Conservation (phyloP, 2,113 vertebrate genomes). For the Calidris pygmaea region DNA sequence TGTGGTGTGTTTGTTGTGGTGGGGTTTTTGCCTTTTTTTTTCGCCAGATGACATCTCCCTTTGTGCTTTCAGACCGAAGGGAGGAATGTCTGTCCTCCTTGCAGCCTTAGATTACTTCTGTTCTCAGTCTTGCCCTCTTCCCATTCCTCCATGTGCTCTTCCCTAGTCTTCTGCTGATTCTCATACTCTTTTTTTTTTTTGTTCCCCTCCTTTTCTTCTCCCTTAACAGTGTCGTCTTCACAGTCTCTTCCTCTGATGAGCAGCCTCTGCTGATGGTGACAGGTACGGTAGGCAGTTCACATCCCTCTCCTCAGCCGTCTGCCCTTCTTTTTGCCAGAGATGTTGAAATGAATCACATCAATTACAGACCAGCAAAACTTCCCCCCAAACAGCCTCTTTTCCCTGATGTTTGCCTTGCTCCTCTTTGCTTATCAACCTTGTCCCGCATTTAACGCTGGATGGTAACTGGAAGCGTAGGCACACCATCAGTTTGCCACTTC, state of each 20-base stretch:
- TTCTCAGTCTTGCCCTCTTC: neutral
- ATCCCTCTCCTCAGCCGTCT: neutral
- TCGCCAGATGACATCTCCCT: neutral
- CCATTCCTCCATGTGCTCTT: neutral
- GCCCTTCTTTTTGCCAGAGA: neutral
- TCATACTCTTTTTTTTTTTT: neutral
- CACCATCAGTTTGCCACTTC: neutral
- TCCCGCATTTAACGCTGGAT: neutral
- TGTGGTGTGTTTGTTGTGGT: neutral
- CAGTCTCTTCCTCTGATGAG: neutral
- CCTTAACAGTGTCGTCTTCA: neutral
- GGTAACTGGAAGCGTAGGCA: accelerated
- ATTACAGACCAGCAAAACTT: neutral
- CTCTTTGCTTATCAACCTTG: accelerated
- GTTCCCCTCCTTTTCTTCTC: neutral
- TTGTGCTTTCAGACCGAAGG: neutral
- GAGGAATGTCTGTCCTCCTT: neutral
- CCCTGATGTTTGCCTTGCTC: neutral
- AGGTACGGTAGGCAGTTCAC: neutral
- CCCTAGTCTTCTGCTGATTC: neutral
- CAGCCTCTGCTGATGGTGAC: neutral
- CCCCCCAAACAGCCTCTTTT: neutral
- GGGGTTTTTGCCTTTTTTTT: accelerated
- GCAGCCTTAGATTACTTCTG: neutral
- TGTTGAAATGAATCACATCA: neutral